Evolutionary conservation across 2,113 vertebrate species (phyloP).

Genomic region (Podiceps cristatus): DNA sequence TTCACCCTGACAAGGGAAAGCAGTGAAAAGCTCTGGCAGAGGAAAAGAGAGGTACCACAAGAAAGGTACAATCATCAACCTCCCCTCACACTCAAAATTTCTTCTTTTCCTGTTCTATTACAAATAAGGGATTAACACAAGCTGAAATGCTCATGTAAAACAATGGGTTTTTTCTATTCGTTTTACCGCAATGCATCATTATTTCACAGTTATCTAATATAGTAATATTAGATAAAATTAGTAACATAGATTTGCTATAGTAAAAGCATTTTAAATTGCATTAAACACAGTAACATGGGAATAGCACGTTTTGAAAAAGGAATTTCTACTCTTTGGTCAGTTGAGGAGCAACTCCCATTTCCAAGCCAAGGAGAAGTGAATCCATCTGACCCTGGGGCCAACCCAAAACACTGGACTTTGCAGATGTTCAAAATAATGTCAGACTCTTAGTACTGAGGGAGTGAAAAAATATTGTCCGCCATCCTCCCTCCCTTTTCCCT

Average conservation of each 20-base stretch:
- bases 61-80: background rate
- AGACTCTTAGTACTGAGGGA: background rate
- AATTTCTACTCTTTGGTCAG: background rate
- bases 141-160: background rate
- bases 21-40: background rate
- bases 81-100: fast-evolving
- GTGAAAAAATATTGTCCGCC: too few relatives aligned
- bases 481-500: background rate
- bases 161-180: fast-evolving
- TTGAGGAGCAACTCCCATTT: background rate
- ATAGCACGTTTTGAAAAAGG: fast-evolving
- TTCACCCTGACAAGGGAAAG: background rate
- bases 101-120: background rate
- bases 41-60: background rate
- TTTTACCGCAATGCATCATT: background rate
- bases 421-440: background rate
- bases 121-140: background rate
- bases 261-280: background rate
- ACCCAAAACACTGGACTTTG: background rate
- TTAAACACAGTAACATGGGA: background rate
- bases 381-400: fast-evolving
- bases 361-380: background rate
- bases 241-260: background rate
- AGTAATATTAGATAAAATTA: background rate
- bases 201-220: background rate